Conservation (phyloP, 2,113 vertebrate species). For the Brevimyrus niger region DNA sequence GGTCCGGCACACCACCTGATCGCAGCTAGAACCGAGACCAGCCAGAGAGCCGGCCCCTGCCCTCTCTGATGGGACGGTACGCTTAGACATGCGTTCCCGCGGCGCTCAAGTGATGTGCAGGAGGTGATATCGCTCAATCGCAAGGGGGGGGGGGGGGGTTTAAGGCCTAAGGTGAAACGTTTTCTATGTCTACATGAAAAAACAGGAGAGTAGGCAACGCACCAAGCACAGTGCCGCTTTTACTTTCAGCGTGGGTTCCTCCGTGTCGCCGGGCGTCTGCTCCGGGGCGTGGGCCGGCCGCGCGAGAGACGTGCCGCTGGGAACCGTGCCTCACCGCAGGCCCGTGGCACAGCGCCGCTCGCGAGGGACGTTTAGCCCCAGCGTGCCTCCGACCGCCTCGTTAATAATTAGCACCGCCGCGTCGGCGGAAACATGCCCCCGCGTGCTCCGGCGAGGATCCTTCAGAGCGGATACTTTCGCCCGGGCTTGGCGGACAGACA, state of each 20-base stretch:
- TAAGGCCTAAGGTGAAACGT: not conserved
- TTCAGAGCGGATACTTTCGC: not conserved
- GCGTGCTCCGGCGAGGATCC: constrained; percentile 20
- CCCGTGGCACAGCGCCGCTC: constrained; percentile 55
- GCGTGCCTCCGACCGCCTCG: constrained; percentile 55
- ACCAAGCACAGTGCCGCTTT: not conserved
- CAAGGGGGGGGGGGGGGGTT: not conserved
- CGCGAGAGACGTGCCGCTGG: constrained; percentile 15
- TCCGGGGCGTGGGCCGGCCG: constrained; percentile 24
- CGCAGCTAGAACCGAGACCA: not conserved
- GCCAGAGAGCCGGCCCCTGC: not conserved
- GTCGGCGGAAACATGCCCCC: constrained; percentile 10
- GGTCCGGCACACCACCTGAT: not conserved
- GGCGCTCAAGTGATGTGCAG: not conserved
- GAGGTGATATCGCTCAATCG: not conserved
- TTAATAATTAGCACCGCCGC: constrained; percentile 66
- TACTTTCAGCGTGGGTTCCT: not conserved
- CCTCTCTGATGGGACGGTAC: not conserved
- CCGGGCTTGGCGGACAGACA: not conserved
- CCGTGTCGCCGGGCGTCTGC: not conserved
- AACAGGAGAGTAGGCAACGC: not conserved
- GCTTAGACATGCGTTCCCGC: not conserved
- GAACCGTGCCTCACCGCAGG: constrained; percentile 16
- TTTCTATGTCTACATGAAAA: not conserved
- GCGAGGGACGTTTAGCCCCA: constrained; percentile 65